Evolutionary conservation across 1,140 invertebrate genomes (phyloP), one percentile per base, ranked within the genome.

Genomic region (Lithobius niger): DNA sequence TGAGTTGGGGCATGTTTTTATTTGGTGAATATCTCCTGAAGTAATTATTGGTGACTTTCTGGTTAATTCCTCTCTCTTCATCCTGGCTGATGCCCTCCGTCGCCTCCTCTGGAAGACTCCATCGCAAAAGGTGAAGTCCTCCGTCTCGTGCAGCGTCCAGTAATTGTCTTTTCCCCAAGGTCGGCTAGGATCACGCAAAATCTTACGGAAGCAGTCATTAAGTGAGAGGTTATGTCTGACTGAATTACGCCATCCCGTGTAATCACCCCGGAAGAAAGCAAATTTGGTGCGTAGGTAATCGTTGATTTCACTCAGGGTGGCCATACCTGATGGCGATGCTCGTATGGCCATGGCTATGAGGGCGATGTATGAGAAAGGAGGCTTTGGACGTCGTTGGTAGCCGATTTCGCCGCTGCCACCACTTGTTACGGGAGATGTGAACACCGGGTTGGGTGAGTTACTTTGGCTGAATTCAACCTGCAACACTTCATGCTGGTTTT

Each of bases 191-290:
- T 57, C 90, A 68, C 94, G 94, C 0, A 89, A 90, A 44, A 96
- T 70, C 68, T 95, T 95, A 56, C 93, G 91, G 69, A 97, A 98
- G 67, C 94, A 98, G 68, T 97, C 94, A 75, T 98, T 98, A 3
- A 98, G 71, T 52, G 87, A 92, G 21, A 98, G 73, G 70, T 98
- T 98, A 67, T 98, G 95, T 0, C 95, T 77, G 3, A 98, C 92
- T 0, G 93, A 97, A 68, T 99, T 99, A 70, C 97, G 97, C 95
- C 95, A 99, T n/a, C 94, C 94, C 67, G 92, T 88, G 64, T 98
- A 97, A 0, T 84, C 74, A 13, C 93, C 93, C 1, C 92, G 79
- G 72, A 97, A 98, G 69, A 97, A 98, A 0, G 88, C 79, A 64
- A 91, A 94, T 59, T 81, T 79, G 61, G 83, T 79, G 61, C 89